These are phyloP conservation scores for Rhea americana DNA, from an alignment of 2,113 vertebrate genomes.

Conservation along the genomic window DNA sequence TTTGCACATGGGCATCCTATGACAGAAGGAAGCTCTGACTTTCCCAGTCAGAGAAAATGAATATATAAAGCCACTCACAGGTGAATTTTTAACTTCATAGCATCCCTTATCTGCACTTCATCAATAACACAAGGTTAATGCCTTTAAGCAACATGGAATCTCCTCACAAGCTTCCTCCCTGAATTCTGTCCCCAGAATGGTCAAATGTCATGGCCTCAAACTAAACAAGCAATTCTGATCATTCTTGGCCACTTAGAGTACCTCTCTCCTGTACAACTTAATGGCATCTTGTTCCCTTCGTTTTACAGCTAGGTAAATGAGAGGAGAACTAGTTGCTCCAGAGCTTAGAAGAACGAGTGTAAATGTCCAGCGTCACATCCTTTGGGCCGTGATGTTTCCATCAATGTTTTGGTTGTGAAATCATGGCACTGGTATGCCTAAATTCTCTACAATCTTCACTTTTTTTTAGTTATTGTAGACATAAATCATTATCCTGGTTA, in stretches of 20 bases:
- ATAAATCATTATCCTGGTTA: conserved; percentile 28
- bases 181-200: conserved; percentile 14
- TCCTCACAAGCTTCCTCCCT: background rate
- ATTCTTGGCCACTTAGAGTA: background rate
- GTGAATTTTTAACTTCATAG: background rate
- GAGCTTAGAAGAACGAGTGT: background rate
- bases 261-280: background rate
- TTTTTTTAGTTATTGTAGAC: conserved; percentile 46
- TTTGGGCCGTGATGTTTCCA: background rate
- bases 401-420: conserved; percentile 27
- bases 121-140: background rate
- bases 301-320: background rate
- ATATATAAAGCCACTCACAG: background rate
- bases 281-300: background rate
- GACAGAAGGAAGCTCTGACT: background rate
- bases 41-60: background rate
- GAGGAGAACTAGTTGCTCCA: background rate
- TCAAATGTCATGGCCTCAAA: conserved; percentile 17
- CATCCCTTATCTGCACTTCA: conserved; percentile 1
- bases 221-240: conserved; percentile 19
- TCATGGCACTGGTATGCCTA: conserved; percentile 25
- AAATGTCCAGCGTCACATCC: background rate
- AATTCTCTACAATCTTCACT: background rate
- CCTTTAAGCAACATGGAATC: conserved; percentile 12
- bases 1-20: background rate